These are phyloP conservation scores for Lampris incognitus DNA, from an alignment of 2,113 vertebrate genomes.

Conservation along the genomic window DNA sequence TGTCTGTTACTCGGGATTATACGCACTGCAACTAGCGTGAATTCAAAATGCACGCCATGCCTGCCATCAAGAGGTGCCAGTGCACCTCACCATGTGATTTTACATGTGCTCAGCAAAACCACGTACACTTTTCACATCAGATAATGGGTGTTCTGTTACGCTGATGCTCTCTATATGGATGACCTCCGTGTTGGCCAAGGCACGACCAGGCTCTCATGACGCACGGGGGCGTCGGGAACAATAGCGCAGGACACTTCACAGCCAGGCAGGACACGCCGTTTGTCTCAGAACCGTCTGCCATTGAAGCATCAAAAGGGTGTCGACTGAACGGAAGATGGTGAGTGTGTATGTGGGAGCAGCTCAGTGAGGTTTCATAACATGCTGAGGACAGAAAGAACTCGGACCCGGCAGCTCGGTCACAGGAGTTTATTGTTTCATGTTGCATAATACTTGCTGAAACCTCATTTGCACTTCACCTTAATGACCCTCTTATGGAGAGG, in stretches of 20 bases:
- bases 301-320: slow-evolving; percentile 44
- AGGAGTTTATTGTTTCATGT: too few relatives aligned
- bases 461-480: too few relatives aligned
- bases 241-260: slow-evolving; percentile 22
- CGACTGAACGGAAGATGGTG: neutral
- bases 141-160: neutral
- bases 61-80: too few relatives aligned
- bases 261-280: slow-evolving; percentile 32
- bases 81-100: too few relatives aligned
- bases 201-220: neutral
- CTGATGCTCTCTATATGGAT: neutral
- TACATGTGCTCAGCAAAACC: too few relatives aligned
- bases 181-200: slow-evolving; percentile 1
- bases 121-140: too few relatives aligned
- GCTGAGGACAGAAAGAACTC: neutral
- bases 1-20: too few relatives aligned
- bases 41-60: too few relatives aligned
- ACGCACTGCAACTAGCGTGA: too few relatives aligned
- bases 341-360: slow-evolving; percentile 19
- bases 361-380: slow-evolving; percentile 14
- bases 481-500: too few relatives aligned
- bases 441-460: too few relatives aligned
- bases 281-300: slow-evolving; percentile 3
- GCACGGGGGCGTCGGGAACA: neutral
- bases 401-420: neutral